Evolutionary conservation across 2,113 vertebrate species (phyloP).

Genomic region (Hucho hucho): DNA sequence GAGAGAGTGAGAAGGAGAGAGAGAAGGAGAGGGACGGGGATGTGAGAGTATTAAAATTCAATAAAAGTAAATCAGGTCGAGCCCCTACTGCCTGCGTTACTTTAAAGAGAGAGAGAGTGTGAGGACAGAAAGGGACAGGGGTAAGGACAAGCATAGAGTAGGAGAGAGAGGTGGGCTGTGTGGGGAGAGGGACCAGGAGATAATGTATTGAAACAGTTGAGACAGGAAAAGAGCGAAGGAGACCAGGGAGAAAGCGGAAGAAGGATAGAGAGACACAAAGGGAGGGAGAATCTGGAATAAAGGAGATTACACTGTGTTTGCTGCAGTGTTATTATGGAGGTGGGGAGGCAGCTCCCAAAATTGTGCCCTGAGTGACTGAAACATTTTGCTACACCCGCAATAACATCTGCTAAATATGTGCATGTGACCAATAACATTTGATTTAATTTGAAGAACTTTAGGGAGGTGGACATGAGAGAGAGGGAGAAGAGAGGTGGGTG

Average conservation of each 20-base stretch:
- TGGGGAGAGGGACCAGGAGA: neutral
- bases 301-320: neutral
- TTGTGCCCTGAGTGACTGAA: constrained; percentile 14
- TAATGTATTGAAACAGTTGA: neutral
- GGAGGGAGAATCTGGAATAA: neutral
- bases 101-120: constrained; percentile 4
- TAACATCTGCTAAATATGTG: too few relatives aligned
- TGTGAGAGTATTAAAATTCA: constrained; percentile 61
- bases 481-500: neutral
- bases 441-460: neutral
- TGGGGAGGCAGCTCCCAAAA: constrained; percentile 15
- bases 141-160: constrained; percentile 12
- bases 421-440: too few relatives aligned
- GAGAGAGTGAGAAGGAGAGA: constrained; percentile 26
- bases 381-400: too few relatives aligned
- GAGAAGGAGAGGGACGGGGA: constrained; percentile 8
- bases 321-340: neutral
- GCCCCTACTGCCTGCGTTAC: constrained; percentile 50
- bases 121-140: neutral
- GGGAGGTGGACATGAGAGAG: neutral
- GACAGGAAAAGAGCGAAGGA: neutral
- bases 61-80: constrained; percentile 67
- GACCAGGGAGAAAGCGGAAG: neutral
- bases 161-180: neutral
- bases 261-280: neutral